Evolutionary conservation across 2,113 vertebrate genomes (phyloP).

Genomic region (Ariopsis seemanni): DNA sequence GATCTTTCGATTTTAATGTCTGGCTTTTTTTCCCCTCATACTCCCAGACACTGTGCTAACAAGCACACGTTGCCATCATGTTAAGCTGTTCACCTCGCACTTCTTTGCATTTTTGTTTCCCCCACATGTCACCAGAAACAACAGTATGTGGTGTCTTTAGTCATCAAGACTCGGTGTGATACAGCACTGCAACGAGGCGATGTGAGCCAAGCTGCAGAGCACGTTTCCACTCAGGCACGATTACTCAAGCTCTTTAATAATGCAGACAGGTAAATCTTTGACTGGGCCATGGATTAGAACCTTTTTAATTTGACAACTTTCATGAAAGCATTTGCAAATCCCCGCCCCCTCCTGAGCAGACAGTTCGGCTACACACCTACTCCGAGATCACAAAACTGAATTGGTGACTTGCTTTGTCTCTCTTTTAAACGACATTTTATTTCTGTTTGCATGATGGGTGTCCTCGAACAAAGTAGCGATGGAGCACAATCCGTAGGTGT

Average conservation of each 20-base stretch:
- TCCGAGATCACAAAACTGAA: neutral
- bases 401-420: neutral
- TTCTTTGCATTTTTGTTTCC: slow-evolving; percentile 27
- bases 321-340: slow-evolving; percentile 29
- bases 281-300: slow-evolving; percentile 43
- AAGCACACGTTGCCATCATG: slow-evolving; percentile 28
- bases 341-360: neutral
- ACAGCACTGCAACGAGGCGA: neutral
- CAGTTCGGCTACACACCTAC: neutral
- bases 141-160: neutral
- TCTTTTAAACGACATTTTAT: neutral
- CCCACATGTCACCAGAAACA: neutral
- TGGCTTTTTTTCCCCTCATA: slow-evolving; percentile 4
- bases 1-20: neutral
- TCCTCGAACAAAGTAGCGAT: neutral
- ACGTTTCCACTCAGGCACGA: slow-evolving; percentile 28
- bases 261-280: slow-evolving; percentile 40
- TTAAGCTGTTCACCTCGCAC: slow-evolving; percentile 31
- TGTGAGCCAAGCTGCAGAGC: slow-evolving; percentile 8
- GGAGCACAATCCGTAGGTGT: neutral
- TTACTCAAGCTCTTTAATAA: slow-evolving; percentile 30
- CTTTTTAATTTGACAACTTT: slow-evolving; percentile 36
- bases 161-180: slow-evolving; percentile 3
- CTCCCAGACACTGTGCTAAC: slow-evolving; percentile 26
- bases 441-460: neutral